Evolutionary conservation across 1,140 invertebrate species (phyloP).

Genomic region (Subanguina moxae): DNA sequence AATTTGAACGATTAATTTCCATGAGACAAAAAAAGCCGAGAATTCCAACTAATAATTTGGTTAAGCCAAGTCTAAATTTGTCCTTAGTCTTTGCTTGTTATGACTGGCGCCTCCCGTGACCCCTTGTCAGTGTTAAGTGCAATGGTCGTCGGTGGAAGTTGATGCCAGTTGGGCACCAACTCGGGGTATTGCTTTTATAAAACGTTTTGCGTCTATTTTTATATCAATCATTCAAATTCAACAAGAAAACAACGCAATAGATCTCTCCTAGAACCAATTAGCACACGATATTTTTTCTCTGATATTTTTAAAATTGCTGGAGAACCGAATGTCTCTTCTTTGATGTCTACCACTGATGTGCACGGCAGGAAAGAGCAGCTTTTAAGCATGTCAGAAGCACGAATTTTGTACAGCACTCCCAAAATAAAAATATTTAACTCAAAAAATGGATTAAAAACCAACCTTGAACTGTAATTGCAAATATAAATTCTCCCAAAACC

Average conservation of each 20-base stretch:
- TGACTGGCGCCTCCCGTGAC: too few relatives aligned
- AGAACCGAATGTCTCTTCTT: not conserved
- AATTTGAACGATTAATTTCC: too few relatives aligned
- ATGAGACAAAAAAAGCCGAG: too few relatives aligned
- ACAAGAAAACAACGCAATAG: constrained; percentile 1
- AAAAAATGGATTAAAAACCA: not conserved
- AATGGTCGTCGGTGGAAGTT: too few relatives aligned
- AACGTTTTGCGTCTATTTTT: too few relatives aligned
- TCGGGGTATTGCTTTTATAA: too few relatives aligned
- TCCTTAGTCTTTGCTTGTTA: too few relatives aligned
- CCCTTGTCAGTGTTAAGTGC: too few relatives aligned
- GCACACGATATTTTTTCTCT: not conserved
- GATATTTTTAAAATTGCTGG: not conserved
- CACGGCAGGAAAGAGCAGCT: not conserved
- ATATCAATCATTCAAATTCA: too few relatives aligned
- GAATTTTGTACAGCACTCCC: not conserved
- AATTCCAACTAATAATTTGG: too few relatives aligned
- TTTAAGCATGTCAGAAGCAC: not conserved
- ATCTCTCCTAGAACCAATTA: not conserved
- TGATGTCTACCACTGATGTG: not conserved
- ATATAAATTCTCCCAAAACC: not conserved
- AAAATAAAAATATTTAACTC: not conserved
- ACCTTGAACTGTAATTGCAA: not conserved
- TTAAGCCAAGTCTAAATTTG: too few relatives aligned
- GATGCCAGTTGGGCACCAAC: too few relatives aligned